phyloP scores from a whole-genome alignment of 2,888 invertebrate species.

The Lithophane leautieri region DNA sequence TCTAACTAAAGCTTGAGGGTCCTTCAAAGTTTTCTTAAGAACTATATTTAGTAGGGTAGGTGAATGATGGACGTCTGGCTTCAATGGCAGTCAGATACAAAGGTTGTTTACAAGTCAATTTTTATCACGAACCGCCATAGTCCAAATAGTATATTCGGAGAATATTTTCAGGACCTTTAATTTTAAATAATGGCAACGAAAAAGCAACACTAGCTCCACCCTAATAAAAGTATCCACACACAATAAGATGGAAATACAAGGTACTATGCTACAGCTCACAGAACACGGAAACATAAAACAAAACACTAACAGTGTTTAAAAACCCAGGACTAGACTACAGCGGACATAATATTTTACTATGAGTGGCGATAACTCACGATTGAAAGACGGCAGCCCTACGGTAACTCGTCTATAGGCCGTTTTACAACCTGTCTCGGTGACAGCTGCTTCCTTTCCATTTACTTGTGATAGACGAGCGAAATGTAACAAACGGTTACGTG shows the following conservation, averaged over 20 bases:
- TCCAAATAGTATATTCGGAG: neutral
- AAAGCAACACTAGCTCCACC: neutral
- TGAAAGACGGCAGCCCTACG: slow-evolving; percentile 53
- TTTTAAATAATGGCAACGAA: neutral
- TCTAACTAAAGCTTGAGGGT: neutral
- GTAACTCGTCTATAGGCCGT: slow-evolving; percentile 51
- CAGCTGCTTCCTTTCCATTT: slow-evolving; percentile 76
- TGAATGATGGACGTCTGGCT: neutral
- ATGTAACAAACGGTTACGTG: slow-evolving; percentile 58
- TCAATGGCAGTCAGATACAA: neutral
- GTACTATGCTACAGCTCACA: neutral
- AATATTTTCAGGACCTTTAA: neutral
- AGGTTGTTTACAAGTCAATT: neutral
- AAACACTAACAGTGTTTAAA: slow-evolving; percentile 30
- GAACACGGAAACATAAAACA: slow-evolving; percentile 44
- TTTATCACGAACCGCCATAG: neutral
- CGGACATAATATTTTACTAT: slow-evolving; percentile 63
- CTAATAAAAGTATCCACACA: neutral
- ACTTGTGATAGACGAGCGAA: slow-evolving; percentile 63
- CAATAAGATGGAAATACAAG: neutral
- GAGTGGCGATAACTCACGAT: slow-evolving; percentile 49
- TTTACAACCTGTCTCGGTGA: slow-evolving; percentile 74
- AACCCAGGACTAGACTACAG: slow-evolving; percentile 41
- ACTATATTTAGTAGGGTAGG: neutral
- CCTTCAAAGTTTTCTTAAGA: neutral